Conservation (phyloP, 2,888 invertebrate species). For the Heliconius cydno region DNA sequence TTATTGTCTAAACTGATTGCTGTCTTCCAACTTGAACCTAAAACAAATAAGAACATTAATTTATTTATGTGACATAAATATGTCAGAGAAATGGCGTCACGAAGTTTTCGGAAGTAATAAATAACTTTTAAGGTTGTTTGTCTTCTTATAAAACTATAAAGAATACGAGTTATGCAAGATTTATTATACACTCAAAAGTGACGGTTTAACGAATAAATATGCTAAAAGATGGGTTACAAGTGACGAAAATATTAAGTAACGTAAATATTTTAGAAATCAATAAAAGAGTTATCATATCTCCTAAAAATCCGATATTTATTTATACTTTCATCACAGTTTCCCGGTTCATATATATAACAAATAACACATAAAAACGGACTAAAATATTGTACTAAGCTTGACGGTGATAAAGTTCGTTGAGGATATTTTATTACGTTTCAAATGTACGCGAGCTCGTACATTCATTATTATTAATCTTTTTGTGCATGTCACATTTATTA, state of each 20-base stretch:
- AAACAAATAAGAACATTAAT: conserved; percentile 50
- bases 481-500: not conserved
- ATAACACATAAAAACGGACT: not conserved
- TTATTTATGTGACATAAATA: conserved; percentile 44
- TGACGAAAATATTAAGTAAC: not conserved
- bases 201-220: not conserved
- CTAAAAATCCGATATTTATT: not conserved
- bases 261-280: not conserved
- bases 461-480: conserved; percentile 11
- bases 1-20: conserved; percentile 49
- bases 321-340: not conserved
- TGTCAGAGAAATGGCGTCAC: conserved; percentile 42
- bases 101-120: conserved; percentile 44
- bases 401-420: conserved; percentile 4
- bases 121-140: conserved; percentile 40
- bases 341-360: not conserved
- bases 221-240: not conserved
- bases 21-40: conserved; percentile 48
- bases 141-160: conserved; percentile 39
- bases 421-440: conserved; percentile 1
- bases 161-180: conserved; percentile 22
- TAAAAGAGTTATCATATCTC: not conserved
- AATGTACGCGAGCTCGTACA: not conserved
- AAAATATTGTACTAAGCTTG: not conserved
- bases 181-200: not conserved